Conservation (phyloP, 2,113 vertebrate genomes). For the Lepus timidus region DNA sequence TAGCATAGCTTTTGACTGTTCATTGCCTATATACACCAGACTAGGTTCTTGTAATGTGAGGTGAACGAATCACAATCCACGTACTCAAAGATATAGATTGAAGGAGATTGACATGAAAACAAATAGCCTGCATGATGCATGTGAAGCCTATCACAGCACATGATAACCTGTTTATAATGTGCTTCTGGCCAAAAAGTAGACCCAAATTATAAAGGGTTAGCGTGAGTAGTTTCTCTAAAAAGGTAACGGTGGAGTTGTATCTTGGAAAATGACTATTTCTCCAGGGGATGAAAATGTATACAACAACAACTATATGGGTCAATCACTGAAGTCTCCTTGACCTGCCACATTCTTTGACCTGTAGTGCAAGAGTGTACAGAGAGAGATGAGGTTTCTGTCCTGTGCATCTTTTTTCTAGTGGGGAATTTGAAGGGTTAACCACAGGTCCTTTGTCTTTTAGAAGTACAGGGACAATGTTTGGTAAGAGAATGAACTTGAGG, state of each 20-base stretch:
- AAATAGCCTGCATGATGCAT: not conserved
- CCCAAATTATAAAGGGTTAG: not conserved
- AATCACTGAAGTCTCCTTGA: not conserved
- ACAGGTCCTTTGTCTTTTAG: not conserved
- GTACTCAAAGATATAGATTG: not conserved
- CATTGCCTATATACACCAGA: not conserved
- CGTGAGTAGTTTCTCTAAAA: not conserved
- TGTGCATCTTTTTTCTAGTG: not conserved
- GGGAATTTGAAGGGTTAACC: not conserved
- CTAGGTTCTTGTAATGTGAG: not conserved
- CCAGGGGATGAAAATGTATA: not conserved
- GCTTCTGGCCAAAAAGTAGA: not conserved
- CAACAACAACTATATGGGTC: not conserved
- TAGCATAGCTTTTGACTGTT: not conserved
- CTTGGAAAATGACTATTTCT: slow-evolving; percentile 17
- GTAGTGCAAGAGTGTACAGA: not conserved
- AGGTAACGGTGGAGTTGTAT: not conserved
- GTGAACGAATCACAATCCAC: not conserved
- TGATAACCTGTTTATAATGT: not conserved
- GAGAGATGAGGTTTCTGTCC: not conserved
- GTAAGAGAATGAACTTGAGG: not conserved
- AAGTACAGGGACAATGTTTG: not conserved
- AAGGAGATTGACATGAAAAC: not conserved
- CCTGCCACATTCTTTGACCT: not conserved
- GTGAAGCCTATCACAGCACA: not conserved